Conservation (phyloP, 2,113 vertebrate genomes). For the Todiramphus saurophagus region DNA sequence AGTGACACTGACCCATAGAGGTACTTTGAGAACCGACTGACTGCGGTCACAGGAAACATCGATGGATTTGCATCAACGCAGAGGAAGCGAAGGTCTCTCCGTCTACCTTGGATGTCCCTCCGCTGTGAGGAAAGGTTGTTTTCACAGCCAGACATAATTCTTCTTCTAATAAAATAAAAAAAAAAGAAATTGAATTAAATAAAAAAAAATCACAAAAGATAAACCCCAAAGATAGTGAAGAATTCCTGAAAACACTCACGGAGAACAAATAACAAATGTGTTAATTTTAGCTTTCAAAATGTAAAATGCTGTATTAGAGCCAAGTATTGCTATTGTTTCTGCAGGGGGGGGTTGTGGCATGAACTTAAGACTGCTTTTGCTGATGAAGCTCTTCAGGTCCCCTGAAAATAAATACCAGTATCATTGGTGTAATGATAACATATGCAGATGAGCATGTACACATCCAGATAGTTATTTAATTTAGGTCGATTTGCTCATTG, state of each 20-base stretch:
- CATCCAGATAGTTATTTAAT: constrained; percentile 57
- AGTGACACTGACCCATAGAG: neutral
- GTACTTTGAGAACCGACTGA: neutral
- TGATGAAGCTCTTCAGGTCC: neutral
- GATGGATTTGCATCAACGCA: neutral
- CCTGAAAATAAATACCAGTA: constrained; percentile 11
- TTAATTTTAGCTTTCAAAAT: neutral
- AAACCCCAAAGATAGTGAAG: neutral
- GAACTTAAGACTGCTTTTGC: neutral
- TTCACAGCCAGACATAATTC: neutral
- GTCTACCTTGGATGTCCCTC: neutral
- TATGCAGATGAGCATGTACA: constrained; percentile 48
- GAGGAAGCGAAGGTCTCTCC: neutral
- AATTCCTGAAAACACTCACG: neutral
- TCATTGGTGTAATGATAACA: constrained; percentile 40
- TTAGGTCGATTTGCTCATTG: constrained; percentile 50
- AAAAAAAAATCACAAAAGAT: neutral
- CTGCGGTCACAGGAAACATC: neutral
- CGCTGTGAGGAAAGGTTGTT: neutral
- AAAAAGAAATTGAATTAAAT: too few species aligned
- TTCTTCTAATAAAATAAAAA: neutral
- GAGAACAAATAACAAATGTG: neutral
- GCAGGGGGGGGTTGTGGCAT: neutral
- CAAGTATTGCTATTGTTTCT: neutral
- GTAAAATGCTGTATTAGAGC: neutral